phyloP scores from a whole-genome alignment of 2,113 vertebrate genomes.

The Microtus richardsoni region DNA sequence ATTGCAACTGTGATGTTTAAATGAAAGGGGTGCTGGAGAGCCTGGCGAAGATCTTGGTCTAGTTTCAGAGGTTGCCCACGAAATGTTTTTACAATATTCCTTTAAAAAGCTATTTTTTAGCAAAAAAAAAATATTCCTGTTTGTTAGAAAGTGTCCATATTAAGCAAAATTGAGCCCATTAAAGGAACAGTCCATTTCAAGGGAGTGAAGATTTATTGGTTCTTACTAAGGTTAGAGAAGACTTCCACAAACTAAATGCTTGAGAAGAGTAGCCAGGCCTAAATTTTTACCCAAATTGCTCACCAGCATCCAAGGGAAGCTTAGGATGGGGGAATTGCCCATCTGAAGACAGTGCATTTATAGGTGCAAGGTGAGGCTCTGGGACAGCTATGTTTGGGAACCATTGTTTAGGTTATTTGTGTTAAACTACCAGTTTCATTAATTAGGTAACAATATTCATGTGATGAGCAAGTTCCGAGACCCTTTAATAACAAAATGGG shows the following conservation, averaged over 20 bases:
- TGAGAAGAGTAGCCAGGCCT: neutral
- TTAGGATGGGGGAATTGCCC: neutral
- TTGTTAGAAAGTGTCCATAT: neutral
- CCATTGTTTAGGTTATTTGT: neutral
- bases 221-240: neutral
- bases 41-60: neutral
- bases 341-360: neutral
- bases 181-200: constrained; percentile 2
- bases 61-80: neutral
- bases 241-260: neutral
- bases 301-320: neutral
- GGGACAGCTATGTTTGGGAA: neutral
- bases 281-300: neutral
- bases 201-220: neutral
- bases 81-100: neutral
- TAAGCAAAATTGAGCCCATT: neutral
- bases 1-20: neutral
- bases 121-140: neutral
- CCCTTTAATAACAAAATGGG: neutral
- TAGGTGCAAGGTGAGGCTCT: neutral
- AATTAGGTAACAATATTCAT: neutral
- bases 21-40: accelerated
- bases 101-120: neutral
- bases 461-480: neutral
- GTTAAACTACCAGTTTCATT: neutral